Percentiles rank a stretch among this genome's conserved stretches.
Evolutionary conservation across 2,113 vertebrate species (phyloP).

Genomic region (Eulemur rufifrons): DNA sequence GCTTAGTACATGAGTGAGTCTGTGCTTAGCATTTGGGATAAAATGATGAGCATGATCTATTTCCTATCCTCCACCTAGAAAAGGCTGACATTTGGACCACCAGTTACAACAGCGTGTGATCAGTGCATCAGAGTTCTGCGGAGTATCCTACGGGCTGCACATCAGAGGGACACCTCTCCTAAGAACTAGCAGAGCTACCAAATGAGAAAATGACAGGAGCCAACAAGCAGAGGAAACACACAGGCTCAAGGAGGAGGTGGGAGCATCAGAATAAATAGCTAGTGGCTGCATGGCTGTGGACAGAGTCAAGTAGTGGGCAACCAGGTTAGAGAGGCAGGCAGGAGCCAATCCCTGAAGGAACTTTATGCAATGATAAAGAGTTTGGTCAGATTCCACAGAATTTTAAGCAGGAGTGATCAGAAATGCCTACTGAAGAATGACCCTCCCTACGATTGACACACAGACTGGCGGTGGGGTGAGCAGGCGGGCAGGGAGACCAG

Average conservation of each 20-base stretch:
- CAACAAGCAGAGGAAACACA: fast-evolving
- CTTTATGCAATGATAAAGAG: background rate
- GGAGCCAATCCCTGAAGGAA: background rate
- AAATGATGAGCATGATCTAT: background rate
- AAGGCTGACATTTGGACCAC: background rate
- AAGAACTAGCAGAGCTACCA: background rate
- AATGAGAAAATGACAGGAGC: background rate
- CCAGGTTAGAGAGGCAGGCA: background rate
- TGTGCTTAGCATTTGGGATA: background rate
- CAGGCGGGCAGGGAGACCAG: background rate
- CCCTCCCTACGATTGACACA: background rate
- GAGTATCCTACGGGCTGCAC: no score
- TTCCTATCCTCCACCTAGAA: background rate
- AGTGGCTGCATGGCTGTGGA: fast-evolving
- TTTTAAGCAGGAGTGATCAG: background rate
- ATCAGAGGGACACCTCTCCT: fast-evolving
- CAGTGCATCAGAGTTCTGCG: fast-evolving
- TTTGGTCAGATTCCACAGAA: background rate
- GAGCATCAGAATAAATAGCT: background rate
- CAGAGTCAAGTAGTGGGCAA: no score
- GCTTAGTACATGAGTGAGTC: background rate
- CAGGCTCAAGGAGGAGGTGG: background rate
- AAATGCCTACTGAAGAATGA: background rate
- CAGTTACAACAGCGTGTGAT: fast-evolving
- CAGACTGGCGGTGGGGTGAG: background rate